Conservation (phyloP, 1,140 invertebrate species). For the Nasonia vitripennis region DNA sequence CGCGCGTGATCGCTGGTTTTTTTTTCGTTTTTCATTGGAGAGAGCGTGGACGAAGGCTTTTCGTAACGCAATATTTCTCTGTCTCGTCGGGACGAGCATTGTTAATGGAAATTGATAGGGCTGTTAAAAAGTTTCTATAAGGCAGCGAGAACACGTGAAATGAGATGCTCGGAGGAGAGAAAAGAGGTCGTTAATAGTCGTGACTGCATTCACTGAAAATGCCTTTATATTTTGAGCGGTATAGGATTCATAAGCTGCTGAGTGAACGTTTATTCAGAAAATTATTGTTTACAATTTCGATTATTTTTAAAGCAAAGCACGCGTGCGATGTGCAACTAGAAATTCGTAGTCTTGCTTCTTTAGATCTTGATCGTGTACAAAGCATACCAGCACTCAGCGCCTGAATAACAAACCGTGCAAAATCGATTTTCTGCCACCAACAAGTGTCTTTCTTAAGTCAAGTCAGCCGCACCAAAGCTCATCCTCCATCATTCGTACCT, state of each 20-base stretch:
- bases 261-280: background rate
- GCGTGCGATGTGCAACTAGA: too few species aligned
- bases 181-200: background rate
- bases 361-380: background rate
- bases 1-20: constrained; percentile 9
- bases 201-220: background rate
- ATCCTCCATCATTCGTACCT: background rate
- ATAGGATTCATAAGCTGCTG: background rate
- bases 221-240: background rate
- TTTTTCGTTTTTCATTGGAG: constrained; percentile 29
- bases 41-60: background rate
- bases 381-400: background rate
- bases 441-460: background rate
- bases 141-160: background rate
- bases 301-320: too few species aligned
- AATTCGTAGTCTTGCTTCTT: background rate
- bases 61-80: constrained; percentile 44
- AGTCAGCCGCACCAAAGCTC: background rate
- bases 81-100: constrained; percentile 35
- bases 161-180: background rate
- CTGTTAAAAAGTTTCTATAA: constrained; percentile 29
- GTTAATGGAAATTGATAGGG: constrained; percentile 50
- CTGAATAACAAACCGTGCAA: background rate
- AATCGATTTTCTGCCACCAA: background rate
- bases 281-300: background rate